Evolutionary conservation across 2,888 invertebrate genomes (phyloP).

Genomic region (Deilephila elpenor): DNA sequence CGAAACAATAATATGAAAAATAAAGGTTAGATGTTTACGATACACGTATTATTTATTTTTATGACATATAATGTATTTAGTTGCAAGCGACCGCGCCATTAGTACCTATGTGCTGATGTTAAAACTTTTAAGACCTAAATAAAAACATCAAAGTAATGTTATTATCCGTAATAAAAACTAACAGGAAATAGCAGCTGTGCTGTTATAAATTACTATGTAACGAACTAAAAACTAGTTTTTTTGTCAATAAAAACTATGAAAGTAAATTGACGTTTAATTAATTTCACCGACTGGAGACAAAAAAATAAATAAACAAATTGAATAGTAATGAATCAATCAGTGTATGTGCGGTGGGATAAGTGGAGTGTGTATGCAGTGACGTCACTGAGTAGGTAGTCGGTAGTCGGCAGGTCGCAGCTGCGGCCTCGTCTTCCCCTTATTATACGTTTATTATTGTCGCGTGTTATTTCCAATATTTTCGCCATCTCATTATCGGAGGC

Average conservation of each 20-base stretch:
- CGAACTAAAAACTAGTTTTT: slow-evolving; percentile 25
- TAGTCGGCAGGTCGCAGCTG: slow-evolving; percentile 60
- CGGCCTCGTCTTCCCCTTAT: slow-evolving; percentile 55
- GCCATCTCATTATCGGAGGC: slow-evolving; percentile 78
- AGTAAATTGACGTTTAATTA: slow-evolving; percentile 38
- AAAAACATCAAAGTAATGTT: slow-evolving; percentile 23
- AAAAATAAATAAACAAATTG: no score
- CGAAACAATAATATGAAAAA: slow-evolving; percentile 11
- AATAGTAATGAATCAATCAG: background rate
- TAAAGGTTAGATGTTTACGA: slow-evolving; percentile 19
- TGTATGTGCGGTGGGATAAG: background rate
- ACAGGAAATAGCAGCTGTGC: slow-evolving; percentile 27
- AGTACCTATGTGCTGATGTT: slow-evolving; percentile 7
- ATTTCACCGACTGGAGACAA: slow-evolving; percentile 10
- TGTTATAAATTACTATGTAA: slow-evolving; percentile 27
- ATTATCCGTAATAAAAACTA: slow-evolving; percentile 21
- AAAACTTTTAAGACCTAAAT: slow-evolving; percentile 19
- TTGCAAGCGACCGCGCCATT: slow-evolving; percentile 2
- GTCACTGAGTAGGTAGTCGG: background rate
- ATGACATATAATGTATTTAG: slow-evolving; percentile 4
- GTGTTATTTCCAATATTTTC: slow-evolving; percentile 80
- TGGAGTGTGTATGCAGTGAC: background rate
- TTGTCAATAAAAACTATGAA: slow-evolving; percentile 8
- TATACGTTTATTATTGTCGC: slow-evolving; percentile 74
- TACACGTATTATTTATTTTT: slow-evolving; percentile 16